These are phyloP conservation scores for Acanthisitta chloris DNA, from an alignment of 2,113 vertebrate genomes.

Conservation along the genomic window DNA sequence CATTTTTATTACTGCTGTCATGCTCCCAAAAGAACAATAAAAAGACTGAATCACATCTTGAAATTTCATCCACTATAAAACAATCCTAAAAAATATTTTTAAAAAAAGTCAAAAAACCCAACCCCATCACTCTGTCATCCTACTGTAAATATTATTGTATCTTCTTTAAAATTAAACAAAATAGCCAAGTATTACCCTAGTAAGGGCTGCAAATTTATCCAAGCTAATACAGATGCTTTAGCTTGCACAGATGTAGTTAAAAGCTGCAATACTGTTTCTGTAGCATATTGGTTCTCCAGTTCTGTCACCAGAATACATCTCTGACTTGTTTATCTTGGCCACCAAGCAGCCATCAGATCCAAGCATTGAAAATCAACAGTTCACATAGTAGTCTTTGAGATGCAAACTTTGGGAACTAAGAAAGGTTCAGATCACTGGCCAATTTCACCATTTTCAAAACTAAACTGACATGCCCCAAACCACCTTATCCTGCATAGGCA, in stretches of 20 bases:
- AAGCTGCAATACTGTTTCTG: background rate
- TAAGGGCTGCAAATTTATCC: background rate
- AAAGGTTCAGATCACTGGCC: background rate
- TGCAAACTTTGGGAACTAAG: background rate
- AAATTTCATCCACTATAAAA: background rate
- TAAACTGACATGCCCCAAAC: background rate
- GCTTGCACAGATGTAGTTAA: background rate
- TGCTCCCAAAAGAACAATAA: background rate
- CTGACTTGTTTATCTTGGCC: background rate
- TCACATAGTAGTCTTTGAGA: background rate
- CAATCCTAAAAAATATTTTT: background rate
- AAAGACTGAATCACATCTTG: background rate
- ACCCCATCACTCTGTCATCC: background rate
- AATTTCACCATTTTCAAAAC: background rate
- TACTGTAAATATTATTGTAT: background rate
- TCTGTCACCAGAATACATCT: background rate
- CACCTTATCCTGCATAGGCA: fast-evolving
- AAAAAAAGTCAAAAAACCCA: background rate
- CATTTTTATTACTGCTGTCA: background rate
- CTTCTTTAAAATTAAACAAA: background rate
- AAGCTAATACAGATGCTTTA: background rate
- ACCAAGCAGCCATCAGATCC: background rate
- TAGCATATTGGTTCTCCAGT: background rate
- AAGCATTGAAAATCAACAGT: background rate
- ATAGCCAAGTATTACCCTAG: background rate